These are phyloP conservation scores for Crotalus tigris DNA, from an alignment of 2,113 vertebrate species.

Conservation along the genomic window DNA sequence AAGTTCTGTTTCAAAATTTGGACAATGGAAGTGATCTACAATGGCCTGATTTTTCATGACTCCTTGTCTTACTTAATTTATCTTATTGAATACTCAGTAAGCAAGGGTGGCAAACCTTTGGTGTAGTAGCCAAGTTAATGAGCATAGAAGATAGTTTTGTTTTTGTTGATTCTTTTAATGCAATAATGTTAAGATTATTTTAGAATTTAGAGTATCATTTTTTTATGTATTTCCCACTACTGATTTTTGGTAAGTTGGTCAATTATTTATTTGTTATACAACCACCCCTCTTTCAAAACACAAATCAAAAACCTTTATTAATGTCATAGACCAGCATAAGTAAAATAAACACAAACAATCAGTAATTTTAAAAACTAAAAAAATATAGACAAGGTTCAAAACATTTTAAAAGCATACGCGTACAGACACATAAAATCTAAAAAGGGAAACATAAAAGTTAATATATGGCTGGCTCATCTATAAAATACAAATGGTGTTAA, in stretches of 20 bases:
- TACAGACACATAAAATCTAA: neutral
- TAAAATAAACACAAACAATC: neutral
- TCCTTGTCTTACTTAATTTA: neutral
- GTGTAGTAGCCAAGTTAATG: neutral
- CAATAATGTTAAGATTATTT: neutral
- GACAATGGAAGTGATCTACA: neutral
- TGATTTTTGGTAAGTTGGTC: neutral
- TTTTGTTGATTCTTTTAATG: neutral
- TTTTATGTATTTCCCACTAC: neutral
- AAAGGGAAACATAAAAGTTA: neutral
- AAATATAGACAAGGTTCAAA: neutral
- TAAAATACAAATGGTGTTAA: neutral
- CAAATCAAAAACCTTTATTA: neutral
- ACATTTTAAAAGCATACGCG: neutral
- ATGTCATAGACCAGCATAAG: neutral
- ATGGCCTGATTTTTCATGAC: neutral
- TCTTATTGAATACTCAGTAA: neutral
- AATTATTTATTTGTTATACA: neutral
- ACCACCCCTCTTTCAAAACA: neutral
- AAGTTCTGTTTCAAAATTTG: neutral
- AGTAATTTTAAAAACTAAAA: neutral
- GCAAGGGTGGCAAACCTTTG: neutral
- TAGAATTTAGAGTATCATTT: neutral
- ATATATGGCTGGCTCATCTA: neutral
- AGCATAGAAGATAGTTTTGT: neutral